Conservation (phyloP, 1,140 invertebrate species). For the Diachasma alloeum region DNA sequence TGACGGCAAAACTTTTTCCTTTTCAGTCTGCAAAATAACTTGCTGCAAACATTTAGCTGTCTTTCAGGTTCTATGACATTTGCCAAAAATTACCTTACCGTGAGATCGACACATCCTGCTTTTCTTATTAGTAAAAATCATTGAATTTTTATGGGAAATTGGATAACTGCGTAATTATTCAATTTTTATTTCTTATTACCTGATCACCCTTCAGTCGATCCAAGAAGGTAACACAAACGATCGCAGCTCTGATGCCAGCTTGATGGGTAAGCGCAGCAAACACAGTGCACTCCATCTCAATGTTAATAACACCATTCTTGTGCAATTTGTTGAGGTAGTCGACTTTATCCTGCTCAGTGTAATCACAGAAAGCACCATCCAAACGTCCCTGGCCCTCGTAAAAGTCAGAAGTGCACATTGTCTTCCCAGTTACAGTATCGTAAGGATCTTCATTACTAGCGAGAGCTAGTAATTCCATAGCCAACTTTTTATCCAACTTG, state of each 20-base stretch:
- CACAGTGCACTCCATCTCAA: constrained; percentile 96
- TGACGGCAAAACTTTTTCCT: no score
- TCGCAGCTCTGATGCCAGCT: constrained; percentile 91
- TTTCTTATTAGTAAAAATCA: no score
- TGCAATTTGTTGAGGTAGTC: constrained; percentile 83
- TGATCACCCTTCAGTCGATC: constrained; percentile 95
- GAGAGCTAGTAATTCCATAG: constrained; percentile 79
- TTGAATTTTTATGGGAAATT: no score
- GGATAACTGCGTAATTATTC: no score
- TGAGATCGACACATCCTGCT: no score
- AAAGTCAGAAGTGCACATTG: constrained; percentile 96
- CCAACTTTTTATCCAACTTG: constrained; percentile 81
- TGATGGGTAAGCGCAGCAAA: constrained; percentile 94
- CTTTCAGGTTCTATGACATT: no score
- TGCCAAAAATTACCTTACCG: no score
- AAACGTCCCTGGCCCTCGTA: constrained; percentile 96
- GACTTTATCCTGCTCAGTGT: constrained; percentile 88
- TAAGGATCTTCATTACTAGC: constrained; percentile 80
- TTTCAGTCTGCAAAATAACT: no score
- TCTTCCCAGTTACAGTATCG: constrained; percentile 87
- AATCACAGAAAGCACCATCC: constrained; percentile 97
- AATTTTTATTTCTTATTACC: constrained; percentile 63
- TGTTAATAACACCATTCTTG: constrained; percentile 87
- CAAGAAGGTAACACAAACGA: constrained; percentile 93
- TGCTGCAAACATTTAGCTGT: no score